Percentiles rank a stretch among this genome's conserved stretches.
Evolutionary conservation across 2,797 vertebrate genomes (phyloP).

Genomic region (Takifugu ocellatus): DNA sequence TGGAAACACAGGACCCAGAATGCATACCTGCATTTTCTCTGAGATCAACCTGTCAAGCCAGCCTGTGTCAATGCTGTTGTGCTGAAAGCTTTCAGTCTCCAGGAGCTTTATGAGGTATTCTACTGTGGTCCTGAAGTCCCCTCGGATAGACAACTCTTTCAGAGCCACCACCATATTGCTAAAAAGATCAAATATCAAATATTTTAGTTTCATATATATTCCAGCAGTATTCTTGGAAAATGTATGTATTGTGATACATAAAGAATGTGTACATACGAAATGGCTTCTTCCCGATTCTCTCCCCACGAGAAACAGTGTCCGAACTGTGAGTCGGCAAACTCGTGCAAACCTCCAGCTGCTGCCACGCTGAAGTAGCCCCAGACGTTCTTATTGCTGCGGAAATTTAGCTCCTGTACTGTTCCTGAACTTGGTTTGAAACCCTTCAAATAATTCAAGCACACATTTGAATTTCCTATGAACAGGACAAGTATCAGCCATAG

Average conservation of each 20-base stretch:
- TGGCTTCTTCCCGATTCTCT: conserved; percentile 97
- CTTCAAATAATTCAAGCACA: conserved; percentile 61
- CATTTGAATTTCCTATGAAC: background rate
- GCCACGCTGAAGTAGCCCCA: conserved; percentile 99
- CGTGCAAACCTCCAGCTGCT: conserved; percentile 96
- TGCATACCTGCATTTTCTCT: conserved; percentile 94
- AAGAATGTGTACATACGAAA: conserved; percentile 84
- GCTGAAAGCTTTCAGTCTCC: conserved; percentile 96
- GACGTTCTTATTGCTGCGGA: conserved; percentile 98
- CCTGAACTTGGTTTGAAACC: conserved; percentile 99
- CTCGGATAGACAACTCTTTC: conserved; percentile 96
- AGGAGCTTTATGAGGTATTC: conserved; percentile 96
- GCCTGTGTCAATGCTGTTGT: conserved; percentile 95
- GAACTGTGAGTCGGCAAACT: conserved; percentile 98
- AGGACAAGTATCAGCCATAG: background rate
- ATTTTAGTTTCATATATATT: background rate
- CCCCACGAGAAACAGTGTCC: conserved; percentile 99
- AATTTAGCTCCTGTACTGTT: conserved; percentile 97
- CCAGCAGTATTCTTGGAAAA: background rate
- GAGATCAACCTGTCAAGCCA: conserved; percentile 96
- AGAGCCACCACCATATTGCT: conserved; percentile 98
- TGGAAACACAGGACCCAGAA: conserved; percentile 1
- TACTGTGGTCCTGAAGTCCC: conserved; percentile 97
- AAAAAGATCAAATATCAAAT: conserved; percentile 15
- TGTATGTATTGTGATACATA: background rate